Conservation (phyloP, 2,797 vertebrate genomes). For the Sebastes minor region DNA sequence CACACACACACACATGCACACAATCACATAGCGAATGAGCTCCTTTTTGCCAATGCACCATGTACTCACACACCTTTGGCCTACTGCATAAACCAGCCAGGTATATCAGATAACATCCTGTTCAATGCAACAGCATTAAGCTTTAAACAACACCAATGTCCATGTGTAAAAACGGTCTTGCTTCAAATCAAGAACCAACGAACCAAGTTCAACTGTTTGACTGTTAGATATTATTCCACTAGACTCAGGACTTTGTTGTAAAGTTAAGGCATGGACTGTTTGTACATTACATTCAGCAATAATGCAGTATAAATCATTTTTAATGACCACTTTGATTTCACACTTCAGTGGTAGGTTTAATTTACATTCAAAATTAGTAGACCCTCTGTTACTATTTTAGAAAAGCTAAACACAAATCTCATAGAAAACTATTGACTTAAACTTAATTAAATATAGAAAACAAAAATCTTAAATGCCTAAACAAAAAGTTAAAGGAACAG, state of each 20-base stretch:
- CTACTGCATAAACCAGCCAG: not conserved
- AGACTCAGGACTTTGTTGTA: not conserved
- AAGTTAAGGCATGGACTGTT: not conserved
- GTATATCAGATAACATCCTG: conserved; percentile 12
- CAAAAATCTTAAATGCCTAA: not conserved
- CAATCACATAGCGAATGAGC: not conserved
- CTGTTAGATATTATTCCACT: not conserved
- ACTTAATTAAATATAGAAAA: not conserved
- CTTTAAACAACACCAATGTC: conserved; percentile 1
- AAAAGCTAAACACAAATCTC: not conserved
- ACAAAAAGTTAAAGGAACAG: not conserved
- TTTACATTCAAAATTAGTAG: not conserved
- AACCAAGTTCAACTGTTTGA: not conserved
- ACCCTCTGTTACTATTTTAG: not conserved
- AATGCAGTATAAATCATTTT: not conserved
- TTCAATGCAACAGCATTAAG: conserved; percentile 13
- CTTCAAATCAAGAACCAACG: not conserved
- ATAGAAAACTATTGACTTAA: no score
- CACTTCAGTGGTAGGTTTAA: not conserved
- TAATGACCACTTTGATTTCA: not conserved
- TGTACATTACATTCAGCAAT: not conserved
- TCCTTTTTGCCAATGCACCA: conserved; percentile 19
- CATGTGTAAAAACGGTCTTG: not conserved
- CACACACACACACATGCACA: not conserved
- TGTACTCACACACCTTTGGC: conserved; percentile 20